Percentiles rank a stretch among this genome's conserved stretches.
Conservation (phyloP, 2,797 vertebrate genomes). For the Tamandua tetradactyla region DNA sequence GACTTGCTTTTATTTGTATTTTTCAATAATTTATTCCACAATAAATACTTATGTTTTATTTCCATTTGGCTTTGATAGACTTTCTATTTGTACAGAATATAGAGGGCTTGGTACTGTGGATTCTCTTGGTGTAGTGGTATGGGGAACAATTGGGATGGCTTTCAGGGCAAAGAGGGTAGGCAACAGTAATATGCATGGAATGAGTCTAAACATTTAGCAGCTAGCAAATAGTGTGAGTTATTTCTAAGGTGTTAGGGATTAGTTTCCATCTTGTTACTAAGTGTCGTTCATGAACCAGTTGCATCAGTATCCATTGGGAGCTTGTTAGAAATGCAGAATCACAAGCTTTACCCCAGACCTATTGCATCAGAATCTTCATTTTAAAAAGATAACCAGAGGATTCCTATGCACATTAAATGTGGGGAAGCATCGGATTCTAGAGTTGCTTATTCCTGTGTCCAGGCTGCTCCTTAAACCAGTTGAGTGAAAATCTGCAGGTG, state of each 20-base stretch:
- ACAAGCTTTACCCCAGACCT: background rate
- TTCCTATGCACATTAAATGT: background rate
- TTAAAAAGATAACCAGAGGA: background rate
- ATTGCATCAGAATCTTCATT: background rate
- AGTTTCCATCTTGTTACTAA: background rate
- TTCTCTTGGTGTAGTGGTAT: background rate
- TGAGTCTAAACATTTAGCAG: conserved; percentile 18
- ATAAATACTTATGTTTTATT: background rate
- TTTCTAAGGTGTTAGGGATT: background rate
- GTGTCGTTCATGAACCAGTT: background rate
- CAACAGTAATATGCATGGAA: background rate
- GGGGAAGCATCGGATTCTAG: background rate
- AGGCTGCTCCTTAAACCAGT: background rate
- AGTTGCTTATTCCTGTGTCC: background rate
- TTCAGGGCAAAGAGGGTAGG: background rate
- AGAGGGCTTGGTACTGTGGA: background rate
- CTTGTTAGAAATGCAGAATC: background rate
- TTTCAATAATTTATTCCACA: background rate
- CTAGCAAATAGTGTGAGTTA: background rate
- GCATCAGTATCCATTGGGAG: background rate
- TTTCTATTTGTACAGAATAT: background rate
- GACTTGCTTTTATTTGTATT: background rate
- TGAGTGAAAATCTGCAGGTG: background rate
- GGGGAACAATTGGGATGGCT: background rate
- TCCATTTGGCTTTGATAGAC: background rate